Evolutionary conservation across 23 tunicate species (phyloP).

Genomic region (Aplidium turbinatum): DNA sequence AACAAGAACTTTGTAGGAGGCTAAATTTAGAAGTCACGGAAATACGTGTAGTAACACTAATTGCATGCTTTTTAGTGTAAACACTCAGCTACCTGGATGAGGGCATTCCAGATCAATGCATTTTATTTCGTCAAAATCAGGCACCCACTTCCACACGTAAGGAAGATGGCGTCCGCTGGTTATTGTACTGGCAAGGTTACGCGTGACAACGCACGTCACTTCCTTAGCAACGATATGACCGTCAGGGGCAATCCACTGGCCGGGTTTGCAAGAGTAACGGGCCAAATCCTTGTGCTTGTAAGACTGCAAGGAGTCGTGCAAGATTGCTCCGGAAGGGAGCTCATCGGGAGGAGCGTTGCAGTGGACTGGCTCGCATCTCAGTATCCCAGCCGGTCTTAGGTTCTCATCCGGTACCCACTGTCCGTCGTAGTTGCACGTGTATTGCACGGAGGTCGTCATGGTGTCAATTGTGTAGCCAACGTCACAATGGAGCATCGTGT

Average conservation of each 20-base stretch:
- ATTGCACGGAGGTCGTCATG: conserved; percentile 1
- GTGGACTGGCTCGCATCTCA: conserved; percentile 31
- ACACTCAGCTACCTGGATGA: conserved; percentile 47
- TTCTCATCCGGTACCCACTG: conserved; percentile 36
- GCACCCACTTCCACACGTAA: conserved; percentile 36
- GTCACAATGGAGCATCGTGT: conserved; percentile 35
- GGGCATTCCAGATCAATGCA: conserved; percentile 32
- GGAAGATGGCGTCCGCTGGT: background rate
- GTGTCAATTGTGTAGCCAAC: conserved; percentile 48
- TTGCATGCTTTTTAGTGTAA: background rate
- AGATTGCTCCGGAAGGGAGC: conserved; percentile 17
- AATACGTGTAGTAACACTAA: background rate
- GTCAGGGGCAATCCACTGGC: background rate
- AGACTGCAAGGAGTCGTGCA: background rate
- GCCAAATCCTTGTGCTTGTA: conserved; percentile 35
- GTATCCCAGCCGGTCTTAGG: background rate
- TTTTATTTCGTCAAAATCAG: background rate
- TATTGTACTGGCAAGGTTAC: background rate
- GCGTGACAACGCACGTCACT: background rate
- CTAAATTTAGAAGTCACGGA: too few species aligned
- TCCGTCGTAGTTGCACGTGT: conserved; percentile 47
- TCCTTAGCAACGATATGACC: background rate
- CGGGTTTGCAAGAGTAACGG: conserved; percentile 49
- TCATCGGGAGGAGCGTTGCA: conserved; percentile 35
- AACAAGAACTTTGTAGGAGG: conserved; percentile 14